Evolutionary conservation across 1,140 invertebrate genomes (phyloP).

Genomic region (Caenorhabditis latens): DNA sequence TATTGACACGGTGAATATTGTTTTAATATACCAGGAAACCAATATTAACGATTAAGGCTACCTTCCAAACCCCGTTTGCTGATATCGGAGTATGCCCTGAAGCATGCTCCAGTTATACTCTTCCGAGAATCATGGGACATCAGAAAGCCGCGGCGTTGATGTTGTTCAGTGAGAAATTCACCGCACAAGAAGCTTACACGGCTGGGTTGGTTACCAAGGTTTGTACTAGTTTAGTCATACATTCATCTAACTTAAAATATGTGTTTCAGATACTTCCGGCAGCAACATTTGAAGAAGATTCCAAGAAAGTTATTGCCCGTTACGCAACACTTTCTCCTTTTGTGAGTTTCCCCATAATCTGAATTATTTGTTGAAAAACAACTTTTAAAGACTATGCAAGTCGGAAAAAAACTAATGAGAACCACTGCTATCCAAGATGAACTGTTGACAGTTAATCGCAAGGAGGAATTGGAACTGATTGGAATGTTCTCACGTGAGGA

Average conservation of each 20-base stretch:
- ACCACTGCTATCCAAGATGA: constrained; percentile 3
- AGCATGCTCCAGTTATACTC: constrained; percentile 48
- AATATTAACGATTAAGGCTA: constrained; percentile 5
- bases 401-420: constrained; percentile 46
- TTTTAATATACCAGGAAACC: not conserved
- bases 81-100: constrained; percentile 58
- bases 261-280: constrained; percentile 49
- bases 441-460: constrained; percentile 51
- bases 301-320: constrained; percentile 28
- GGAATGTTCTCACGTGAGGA: constrained; percentile 32
- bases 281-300: constrained; percentile 49
- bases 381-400: constrained; percentile 46
- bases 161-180: constrained; percentile 56
- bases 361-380: not conserved
- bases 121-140: constrained; percentile 35
- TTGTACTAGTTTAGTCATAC: too few species aligned
- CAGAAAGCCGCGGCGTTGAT: constrained; percentile 45
- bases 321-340: constrained; percentile 22
- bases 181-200: constrained; percentile 52
- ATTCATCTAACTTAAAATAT: too few species aligned
- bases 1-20: constrained; percentile 29
- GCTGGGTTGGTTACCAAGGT: constrained; percentile 58
- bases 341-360: not conserved
- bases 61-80: constrained; percentile 48
- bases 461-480: constrained; percentile 35